A percentile compares a stretch with the other conserved stretches of the same genome.
Evolutionary conservation across 2,797 vertebrate species (phyloP).

Genomic region (Chloroceryle amazona): DNA sequence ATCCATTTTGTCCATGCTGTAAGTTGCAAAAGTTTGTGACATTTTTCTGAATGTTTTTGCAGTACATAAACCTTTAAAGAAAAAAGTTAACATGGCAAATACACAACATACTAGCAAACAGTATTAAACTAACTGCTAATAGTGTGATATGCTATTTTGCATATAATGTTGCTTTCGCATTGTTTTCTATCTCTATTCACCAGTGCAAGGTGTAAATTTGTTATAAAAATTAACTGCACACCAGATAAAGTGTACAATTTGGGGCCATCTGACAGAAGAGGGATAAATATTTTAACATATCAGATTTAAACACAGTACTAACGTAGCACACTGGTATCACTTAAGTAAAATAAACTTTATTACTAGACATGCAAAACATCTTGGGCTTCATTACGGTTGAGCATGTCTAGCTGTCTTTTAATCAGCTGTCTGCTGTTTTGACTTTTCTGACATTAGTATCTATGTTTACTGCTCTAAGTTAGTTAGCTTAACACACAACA

Average conservation of each 20-base stretch:
- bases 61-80: constrained; percentile 79
- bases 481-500: constrained; percentile 71
- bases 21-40: constrained; percentile 81
- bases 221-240: background rate
- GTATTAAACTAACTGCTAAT: constrained; percentile 55
- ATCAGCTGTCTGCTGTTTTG: background rate
- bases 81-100: constrained; percentile 79
- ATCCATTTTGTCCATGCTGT: constrained; percentile 84
- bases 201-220: background rate
- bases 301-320: background rate
- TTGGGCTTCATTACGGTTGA: background rate
- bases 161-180: constrained; percentile 36
- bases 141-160: constrained; percentile 1
- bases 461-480: constrained; percentile 58
- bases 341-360: background rate
- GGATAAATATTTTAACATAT: background rate
- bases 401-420: constrained; percentile 39
- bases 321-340: background rate
- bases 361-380: constrained; percentile 50
- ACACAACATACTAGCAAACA: constrained; percentile 72
- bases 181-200: constrained; percentile 54
- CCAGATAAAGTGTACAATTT: background rate
- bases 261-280: background rate
- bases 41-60: constrained; percentile 76
- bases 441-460: constrained; percentile 53